Evolutionary conservation across 2,888 invertebrate species (phyloP).

Genomic region (Cerceris ruficornis): DNA sequence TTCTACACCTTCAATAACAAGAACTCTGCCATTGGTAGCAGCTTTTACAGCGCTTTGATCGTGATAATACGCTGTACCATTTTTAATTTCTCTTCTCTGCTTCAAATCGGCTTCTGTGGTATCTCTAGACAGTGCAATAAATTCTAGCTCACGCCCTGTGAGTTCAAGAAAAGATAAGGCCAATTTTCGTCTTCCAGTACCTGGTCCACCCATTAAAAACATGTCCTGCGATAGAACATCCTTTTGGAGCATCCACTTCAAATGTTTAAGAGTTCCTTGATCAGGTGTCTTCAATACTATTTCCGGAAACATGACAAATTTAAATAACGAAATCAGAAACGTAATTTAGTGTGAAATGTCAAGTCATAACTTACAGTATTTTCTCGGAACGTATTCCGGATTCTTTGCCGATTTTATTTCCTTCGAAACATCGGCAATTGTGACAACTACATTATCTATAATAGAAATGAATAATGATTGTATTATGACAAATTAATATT

Average conservation of each 20-base stretch:
- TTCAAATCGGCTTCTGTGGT: conserved; percentile 99
- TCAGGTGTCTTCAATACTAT: conserved; percentile 81
- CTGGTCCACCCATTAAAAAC: conserved; percentile 96
- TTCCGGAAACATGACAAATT: conserved; percentile 2
- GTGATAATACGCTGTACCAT: conserved; percentile 94
- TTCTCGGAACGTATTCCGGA: conserved; percentile 92
- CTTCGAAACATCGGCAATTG: conserved; percentile 89
- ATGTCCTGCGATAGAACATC: conserved; percentile 96
- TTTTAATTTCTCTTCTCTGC: conserved; percentile 95
- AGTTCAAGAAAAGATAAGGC: conserved; percentile 95
- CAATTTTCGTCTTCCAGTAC: conserved; percentile 90
- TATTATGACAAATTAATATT: not conserved
- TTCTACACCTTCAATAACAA: conserved; percentile 97
- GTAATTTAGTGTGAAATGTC: not conserved
- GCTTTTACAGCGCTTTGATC: conserved; percentile 98
- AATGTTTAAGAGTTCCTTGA: conserved; percentile 90
- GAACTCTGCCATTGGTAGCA: conserved; percentile 92
- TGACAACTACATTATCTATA: conserved; percentile 81
- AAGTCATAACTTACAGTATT: conserved; percentile 87
- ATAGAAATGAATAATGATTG: conserved; percentile 17
- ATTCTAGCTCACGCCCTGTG: conserved; percentile 95
- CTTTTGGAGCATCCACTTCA: conserved; percentile 98
- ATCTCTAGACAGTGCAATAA: conserved; percentile 95
- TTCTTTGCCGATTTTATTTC: conserved; percentile 85
- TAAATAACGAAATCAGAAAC: conserved; percentile 12